Evolutionary conservation across 2,888 invertebrate genomes (phyloP).

Genomic region (Tolmerus cingulatus): DNA sequence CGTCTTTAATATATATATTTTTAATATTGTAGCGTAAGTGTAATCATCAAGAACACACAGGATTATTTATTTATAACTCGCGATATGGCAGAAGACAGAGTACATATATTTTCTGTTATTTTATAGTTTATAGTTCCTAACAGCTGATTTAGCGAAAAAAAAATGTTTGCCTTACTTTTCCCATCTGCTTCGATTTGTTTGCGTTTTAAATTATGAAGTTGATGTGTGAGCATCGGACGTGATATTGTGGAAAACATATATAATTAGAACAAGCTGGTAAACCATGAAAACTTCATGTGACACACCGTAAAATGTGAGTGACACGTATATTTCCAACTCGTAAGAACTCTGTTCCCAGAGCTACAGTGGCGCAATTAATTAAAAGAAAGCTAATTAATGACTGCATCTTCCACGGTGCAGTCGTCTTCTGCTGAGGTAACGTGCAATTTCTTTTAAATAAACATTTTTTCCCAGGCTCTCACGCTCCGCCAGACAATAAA

Average conservation of each 20-base stretch:
- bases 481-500: background rate
- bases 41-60: too few species aligned
- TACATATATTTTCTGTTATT: too few species aligned
- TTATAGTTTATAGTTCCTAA: background rate
- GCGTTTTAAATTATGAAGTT: background rate
- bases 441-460: background rate
- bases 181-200: background rate
- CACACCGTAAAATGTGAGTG: background rate
- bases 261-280: background rate
- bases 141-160: background rate
- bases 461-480: constrained; percentile 1
- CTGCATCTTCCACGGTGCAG: background rate
- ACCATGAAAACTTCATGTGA: background rate
- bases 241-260: background rate
- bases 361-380: background rate
- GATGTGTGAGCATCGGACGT: background rate
- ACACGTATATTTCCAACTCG: background rate
- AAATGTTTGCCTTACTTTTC: background rate
- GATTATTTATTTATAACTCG: too few species aligned
- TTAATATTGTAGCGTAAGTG: too few species aligned
- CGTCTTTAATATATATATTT: too few species aligned
- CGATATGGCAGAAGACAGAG: too few species aligned
- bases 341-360: background rate
- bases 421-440: background rate
- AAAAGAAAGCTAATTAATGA: constrained; percentile 26